phyloP scores from a whole-genome alignment of 2,113 vertebrate genomes.

The Elachura formosa region DNA sequence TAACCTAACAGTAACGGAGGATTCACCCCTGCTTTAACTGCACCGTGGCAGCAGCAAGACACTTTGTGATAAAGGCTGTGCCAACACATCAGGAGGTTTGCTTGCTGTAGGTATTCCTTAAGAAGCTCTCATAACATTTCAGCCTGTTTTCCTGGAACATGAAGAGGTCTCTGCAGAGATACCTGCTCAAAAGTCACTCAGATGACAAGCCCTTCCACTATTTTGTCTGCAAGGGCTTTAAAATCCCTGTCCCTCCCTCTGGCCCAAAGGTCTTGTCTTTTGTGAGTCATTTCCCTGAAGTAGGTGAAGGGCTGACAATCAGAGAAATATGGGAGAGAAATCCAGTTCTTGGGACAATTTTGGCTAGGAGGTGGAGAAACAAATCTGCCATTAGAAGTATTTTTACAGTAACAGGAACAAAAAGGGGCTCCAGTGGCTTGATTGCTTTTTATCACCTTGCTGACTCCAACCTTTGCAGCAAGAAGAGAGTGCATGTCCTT shows the following conservation, averaged over 20 bases:
- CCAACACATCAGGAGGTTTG: not conserved
- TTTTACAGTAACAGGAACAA: not conserved
- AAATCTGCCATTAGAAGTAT: not conserved
- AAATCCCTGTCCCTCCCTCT: not conserved
- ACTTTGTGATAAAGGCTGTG: not conserved
- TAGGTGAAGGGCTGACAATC: not conserved
- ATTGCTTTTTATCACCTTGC: not conserved
- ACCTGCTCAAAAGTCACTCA: not conserved
- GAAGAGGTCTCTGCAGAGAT: not conserved
- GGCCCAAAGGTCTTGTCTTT: not conserved
- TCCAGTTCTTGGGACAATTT: not conserved
- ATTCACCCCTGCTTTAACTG: not conserved
- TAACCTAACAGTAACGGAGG: not conserved
- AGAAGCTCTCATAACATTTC: not conserved
- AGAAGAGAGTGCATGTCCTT: not conserved
- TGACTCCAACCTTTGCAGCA: not conserved
- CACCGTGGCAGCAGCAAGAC: not conserved
- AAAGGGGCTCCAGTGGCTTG: not conserved
- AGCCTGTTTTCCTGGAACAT: not conserved
- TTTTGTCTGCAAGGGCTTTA: not conserved
- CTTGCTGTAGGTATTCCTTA: not conserved
- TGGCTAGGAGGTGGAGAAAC: not conserved
- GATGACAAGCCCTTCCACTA: not conserved
- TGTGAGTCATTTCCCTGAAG: not conserved
- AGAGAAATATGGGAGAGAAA: not conserved